Percentiles rank a stretch among this genome's conserved stretches.
phyloP scores from a whole-genome alignment of 2,888 invertebrate species.

The Liposcelis brunnea region DNA sequence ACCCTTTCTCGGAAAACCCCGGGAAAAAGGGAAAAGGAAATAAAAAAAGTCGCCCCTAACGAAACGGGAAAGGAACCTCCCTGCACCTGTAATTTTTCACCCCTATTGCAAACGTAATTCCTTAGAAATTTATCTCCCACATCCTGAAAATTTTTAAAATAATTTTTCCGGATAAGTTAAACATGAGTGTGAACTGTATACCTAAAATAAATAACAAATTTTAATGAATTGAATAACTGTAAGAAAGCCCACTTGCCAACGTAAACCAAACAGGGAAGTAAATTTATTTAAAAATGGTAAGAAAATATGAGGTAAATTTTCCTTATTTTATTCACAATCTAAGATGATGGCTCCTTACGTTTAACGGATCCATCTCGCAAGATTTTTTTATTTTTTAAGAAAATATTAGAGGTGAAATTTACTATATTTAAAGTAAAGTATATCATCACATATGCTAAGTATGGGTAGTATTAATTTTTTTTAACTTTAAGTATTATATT shows the following conservation, averaged over 20 bases:
- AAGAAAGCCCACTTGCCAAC: slow-evolving; percentile 4
- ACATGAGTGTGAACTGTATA: neutral
- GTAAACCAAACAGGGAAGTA: neutral
- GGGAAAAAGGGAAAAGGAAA: too few relatives aligned
- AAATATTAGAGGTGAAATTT: slow-evolving; percentile 10
- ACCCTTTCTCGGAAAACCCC: too few relatives aligned
- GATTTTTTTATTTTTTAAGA: slow-evolving; percentile 1
- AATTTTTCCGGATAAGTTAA: slow-evolving; percentile 1
- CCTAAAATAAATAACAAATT: slow-evolving; percentile 1
- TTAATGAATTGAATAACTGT: neutral
- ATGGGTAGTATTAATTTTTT: slow-evolving; percentile 8
- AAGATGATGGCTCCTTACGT: neutral
- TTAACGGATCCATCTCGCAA: neutral
- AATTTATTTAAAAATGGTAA: slow-evolving; percentile 1
- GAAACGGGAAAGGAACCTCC: too few relatives aligned
- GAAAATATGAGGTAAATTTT: slow-evolving; percentile 10
- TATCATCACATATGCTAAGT: slow-evolving; percentile 8
- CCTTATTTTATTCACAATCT: slow-evolving; percentile 1
- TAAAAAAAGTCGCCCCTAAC: too few relatives aligned
- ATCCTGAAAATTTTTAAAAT: too few relatives aligned
- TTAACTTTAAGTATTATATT: slow-evolving; percentile 10
- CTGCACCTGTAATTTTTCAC: too few relatives aligned
- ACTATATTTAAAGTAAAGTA: slow-evolving; percentile 10
- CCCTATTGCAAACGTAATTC: too few relatives aligned
- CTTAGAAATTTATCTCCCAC: too few relatives aligned